phyloP scores from a whole-genome alignment of 92 coral and sea anemone species.

The Siderastrea siderea region DNA sequence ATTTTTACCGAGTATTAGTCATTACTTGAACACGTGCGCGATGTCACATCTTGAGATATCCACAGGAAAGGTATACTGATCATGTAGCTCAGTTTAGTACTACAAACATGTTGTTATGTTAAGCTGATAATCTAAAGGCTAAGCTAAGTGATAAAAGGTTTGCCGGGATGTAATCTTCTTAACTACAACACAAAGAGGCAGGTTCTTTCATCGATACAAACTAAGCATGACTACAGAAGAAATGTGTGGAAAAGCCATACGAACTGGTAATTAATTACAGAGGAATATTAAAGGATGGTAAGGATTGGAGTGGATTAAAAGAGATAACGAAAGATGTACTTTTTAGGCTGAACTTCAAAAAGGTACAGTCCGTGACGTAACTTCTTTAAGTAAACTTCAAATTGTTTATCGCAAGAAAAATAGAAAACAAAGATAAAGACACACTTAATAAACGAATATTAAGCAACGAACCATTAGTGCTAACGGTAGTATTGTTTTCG shows the following conservation, averaged over 20 bases:
- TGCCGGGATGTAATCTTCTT: not conserved
- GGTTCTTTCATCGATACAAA: not conserved
- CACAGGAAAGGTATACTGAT: not conserved
- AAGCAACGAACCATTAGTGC: too few relatives aligned
- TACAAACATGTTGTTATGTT: constrained; percentile 4
- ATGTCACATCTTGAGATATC: not conserved
- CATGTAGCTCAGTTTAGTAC: not conserved
- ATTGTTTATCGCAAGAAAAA: not conserved
- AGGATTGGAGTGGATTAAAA: too few relatives aligned
- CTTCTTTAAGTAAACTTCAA: not conserved
- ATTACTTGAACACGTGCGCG: not conserved
- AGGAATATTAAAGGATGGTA: too few relatives aligned
- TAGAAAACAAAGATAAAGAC: not conserved
- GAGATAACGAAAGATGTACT: not conserved
- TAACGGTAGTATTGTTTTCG: too few relatives aligned
- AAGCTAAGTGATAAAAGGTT: not conserved
- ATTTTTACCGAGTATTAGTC: not conserved
- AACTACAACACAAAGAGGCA: not conserved
- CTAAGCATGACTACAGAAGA: not conserved
- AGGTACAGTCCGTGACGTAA: not conserved
- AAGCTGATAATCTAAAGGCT: not conserved
- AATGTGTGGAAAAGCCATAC: not conserved
- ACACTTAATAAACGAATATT: not conserved
- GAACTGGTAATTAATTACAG: not conserved
- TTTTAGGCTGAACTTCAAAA: not conserved